Percentiles rank a stretch among this genome's conserved stretches.
Conservation (phyloP, 2,888 invertebrate species). For the Acanthococcus lagerstroemiae region DNA sequence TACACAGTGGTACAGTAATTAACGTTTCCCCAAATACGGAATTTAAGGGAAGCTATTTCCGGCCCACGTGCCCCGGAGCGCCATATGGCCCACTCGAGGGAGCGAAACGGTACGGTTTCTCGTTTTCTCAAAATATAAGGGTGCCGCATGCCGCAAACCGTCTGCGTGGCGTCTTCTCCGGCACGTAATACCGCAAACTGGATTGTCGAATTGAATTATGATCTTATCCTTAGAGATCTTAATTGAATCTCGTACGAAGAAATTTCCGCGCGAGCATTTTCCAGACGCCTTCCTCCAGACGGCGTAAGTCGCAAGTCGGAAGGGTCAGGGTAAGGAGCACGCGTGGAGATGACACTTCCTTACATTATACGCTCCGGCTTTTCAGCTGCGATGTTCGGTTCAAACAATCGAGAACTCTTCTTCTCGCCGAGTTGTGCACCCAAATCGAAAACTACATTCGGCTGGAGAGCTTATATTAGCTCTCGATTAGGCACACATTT, state of each 20-base stretch:
- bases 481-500: neutral
- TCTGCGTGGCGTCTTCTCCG: neutral
- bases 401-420: neutral
- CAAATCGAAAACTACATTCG: no score
- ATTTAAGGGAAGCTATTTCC: conserved; percentile 8
- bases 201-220: neutral
- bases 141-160: neutral
- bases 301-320: no score
- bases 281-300: no score
- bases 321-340: no score
- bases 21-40: conserved; percentile 11
- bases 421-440: no score
- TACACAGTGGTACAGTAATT: neutral
- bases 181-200: neutral
- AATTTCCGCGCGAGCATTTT: no score
- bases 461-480: no score
- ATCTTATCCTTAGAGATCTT: neutral
- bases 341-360: neutral
- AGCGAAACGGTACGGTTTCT: no score
- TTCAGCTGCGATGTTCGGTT: neutral
- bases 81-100: conserved; percentile 5
- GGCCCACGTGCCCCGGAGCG: conserved; percentile 5
- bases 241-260: neutral
- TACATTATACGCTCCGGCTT: neutral
- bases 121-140: neutral